Base-by-base conservation (phyloP, 35 echinoderm and acorn worm genomes). In the Ophioderma brevispina region DNA sequence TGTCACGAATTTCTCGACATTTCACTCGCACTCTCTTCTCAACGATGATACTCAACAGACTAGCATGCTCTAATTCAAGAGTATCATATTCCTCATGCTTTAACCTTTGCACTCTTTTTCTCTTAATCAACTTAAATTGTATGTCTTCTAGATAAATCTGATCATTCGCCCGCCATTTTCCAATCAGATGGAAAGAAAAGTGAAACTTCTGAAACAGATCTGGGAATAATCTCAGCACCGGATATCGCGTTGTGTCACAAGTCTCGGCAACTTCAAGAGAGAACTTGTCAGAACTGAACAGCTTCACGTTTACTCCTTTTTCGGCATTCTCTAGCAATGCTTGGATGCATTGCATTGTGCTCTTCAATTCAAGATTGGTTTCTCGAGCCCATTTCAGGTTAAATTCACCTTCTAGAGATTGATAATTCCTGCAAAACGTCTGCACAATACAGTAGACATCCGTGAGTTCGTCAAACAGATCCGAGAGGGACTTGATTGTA, bases 131-230 rank as follows among this genome's bases (percentile, higher is more conserved):
- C 17, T 94, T 95, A 56, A 98, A 95, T 76, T 95, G 96, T 32
- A 98, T 90, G 55, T 98, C 96, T 46, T 98, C 96, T 0, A 98
- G 49, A 75, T 95, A 98, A 33, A 98, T 92, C 42, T 98, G 96
- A 88, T 98, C 96, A 63, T 95, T 95, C 1, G 94, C 93, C 0
- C 96, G 86, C 96, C 96, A 98, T 87, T 88, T 95, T 23, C 90
- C 96, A 18, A 98, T 55, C 13, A 98, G 90, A 36, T 95, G 94
- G 25, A 95, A 80, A n/a, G 49, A 63, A 37, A 95, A 92, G 80
- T 98, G 91, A 36, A 98, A 98, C 81, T 98, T 98, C 79, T 98
- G 96, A 84, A 98, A 95, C 63, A 98, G 42, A 88, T 98, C 96
- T 5, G 96, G 96, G 36, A 95, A 92, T 28, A 98, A 59, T 49